phyloP scores from a whole-genome alignment of 2,888 invertebrate genomes.

The Hipparchia semele region DNA sequence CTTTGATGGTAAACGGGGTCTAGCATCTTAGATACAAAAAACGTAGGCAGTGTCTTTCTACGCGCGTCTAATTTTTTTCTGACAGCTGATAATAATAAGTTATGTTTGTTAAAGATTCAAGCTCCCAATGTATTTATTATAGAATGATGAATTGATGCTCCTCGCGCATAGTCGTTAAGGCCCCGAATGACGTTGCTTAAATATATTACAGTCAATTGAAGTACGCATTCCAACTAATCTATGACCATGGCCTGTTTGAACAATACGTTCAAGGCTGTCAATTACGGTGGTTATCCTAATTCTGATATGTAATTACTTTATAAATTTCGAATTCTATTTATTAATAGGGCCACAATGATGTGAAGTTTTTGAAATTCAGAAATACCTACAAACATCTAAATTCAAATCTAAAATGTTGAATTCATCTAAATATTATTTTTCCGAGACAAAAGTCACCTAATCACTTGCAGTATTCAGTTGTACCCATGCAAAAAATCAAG shows the following conservation, averaged over 20 bases:
- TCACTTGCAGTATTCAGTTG: too few relatives aligned
- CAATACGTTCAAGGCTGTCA: background rate
- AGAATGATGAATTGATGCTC: constrained; percentile 5
- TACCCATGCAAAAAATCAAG: too few relatives aligned
- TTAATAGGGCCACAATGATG: too few relatives aligned
- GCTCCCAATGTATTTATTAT: background rate
- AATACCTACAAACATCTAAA: background rate
- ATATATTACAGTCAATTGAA: constrained; percentile 19
- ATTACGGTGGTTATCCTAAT: background rate
- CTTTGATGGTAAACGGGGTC: too few relatives aligned
- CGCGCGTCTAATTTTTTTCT: too few relatives aligned
- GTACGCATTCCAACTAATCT: constrained; percentile 14
- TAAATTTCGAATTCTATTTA: too few relatives aligned
- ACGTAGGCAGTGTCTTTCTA: too few relatives aligned
- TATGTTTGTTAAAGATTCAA: background rate
- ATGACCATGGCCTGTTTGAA: constrained; percentile 10
- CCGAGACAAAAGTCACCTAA: too few relatives aligned
- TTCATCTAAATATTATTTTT: too few relatives aligned
- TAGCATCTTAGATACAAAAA: too few relatives aligned
- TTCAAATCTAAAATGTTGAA: background rate
- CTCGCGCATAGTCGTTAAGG: background rate
- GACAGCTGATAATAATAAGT: background rate
- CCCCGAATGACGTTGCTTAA: constrained; percentile 16
- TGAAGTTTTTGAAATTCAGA: background rate
- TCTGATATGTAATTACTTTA: background rate